phyloP scores from a whole-genome alignment of 2,797 vertebrate species.

The Trachurus trachurus region DNA sequence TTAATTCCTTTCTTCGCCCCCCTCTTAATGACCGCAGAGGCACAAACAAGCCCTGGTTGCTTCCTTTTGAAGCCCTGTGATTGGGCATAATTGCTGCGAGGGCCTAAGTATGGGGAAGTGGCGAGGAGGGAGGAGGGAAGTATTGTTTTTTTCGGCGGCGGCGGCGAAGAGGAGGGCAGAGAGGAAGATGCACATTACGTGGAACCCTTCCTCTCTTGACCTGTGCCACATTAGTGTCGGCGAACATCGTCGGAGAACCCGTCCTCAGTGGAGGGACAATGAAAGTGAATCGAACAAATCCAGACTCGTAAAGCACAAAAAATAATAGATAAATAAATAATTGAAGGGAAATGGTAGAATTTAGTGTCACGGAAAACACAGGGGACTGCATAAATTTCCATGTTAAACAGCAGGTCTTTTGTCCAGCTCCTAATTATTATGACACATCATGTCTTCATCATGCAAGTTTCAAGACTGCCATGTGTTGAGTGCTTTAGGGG shows the following conservation, averaged over 20 bases:
- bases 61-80: constrained; percentile 98
- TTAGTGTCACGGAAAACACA: constrained; percentile 88
- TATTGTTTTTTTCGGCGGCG: constrained; percentile 90
- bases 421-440: constrained; percentile 96
- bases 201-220: constrained; percentile 95
- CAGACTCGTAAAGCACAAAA: constrained; percentile 31
- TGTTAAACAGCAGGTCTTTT: constrained; percentile 93
- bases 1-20: constrained; percentile 99
- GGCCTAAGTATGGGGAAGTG: constrained; percentile 90
- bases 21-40: constrained; percentile 97
- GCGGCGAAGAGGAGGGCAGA: constrained; percentile 88
- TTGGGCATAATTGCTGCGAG: constrained; percentile 98
- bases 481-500: constrained; percentile 89
- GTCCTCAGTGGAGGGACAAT: constrained; percentile 89
- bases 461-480: constrained; percentile 93
- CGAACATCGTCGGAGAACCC: constrained; percentile 88
- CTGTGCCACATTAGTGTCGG: constrained; percentile 94
- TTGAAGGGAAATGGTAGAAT: constrained; percentile 86
- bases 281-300: constrained; percentile 87
- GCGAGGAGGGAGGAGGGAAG: constrained; percentile 88
- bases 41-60: constrained; percentile 99
- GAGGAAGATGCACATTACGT: constrained; percentile 94
- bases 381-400: constrained; percentile 95
- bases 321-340: constrained; percentile 69
- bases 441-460: constrained; percentile 97